phyloP scores from a whole-genome alignment of 2,888 invertebrate species.

The Amorpha juglandis region DNA sequence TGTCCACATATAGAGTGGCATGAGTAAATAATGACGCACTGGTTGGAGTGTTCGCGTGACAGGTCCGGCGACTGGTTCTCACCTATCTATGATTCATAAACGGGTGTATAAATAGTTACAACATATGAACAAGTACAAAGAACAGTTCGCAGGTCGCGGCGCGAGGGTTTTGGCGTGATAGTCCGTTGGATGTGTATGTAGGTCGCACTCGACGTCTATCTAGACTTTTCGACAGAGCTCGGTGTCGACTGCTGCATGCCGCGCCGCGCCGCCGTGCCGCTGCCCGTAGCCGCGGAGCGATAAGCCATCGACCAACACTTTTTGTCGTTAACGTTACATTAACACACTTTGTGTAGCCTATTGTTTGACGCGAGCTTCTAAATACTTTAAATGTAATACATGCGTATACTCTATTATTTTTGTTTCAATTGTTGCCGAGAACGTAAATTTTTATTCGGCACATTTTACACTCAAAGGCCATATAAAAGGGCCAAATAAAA shows the following conservation, averaged over 20 bases:
- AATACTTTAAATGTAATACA: neutral
- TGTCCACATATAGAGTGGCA: constrained; percentile 1
- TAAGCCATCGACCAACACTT: constrained; percentile 56
- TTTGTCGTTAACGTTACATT: constrained; percentile 65
- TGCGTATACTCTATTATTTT: neutral
- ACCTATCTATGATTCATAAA: constrained; percentile 43
- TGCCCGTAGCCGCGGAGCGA: constrained; percentile 36
- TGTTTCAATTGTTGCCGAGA: neutral
- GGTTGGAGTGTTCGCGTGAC: constrained; percentile 31
- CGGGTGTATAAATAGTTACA: constrained; percentile 47
- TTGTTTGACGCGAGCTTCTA: constrained; percentile 18
- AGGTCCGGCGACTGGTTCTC: constrained; percentile 31
- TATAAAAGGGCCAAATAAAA: no score
- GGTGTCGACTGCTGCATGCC: constrained; percentile 35
- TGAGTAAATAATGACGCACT: constrained; percentile 32
- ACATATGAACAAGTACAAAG: constrained; percentile 52
- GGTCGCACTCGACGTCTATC: constrained; percentile 59
- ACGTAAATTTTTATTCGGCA: neutral
- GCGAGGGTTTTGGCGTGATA: constrained; percentile 54
- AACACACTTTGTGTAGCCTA: constrained; percentile 48
- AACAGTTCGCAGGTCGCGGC: constrained; percentile 7
- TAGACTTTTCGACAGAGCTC: constrained; percentile 68
- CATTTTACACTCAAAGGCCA: no score
- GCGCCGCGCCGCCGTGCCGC: constrained; percentile 41
- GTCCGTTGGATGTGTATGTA: constrained; percentile 65